These are phyloP conservation scores for Opisthocomus hoazin DNA, from an alignment of 2,113 vertebrate genomes.

Conservation along the genomic window DNA sequence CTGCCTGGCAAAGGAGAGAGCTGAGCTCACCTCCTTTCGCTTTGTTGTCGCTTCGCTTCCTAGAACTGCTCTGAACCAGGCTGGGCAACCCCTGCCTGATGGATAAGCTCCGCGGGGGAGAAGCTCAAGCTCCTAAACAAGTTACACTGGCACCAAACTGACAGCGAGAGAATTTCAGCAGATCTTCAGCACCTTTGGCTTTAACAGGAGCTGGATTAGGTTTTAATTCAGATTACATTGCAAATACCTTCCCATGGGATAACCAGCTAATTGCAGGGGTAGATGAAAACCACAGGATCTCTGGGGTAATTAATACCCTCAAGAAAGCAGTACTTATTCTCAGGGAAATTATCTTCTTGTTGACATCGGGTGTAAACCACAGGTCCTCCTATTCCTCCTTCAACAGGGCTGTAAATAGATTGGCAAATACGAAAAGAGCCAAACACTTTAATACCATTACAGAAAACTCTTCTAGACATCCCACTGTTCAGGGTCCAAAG, in stretches of 20 bases:
- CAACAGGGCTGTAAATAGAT: background rate
- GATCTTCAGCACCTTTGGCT: background rate
- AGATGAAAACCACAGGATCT: constrained; percentile 31
- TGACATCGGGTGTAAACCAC: constrained; percentile 24
- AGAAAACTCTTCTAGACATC: constrained; percentile 21
- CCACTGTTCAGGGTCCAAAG: constrained; percentile 21
- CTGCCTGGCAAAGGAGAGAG: background rate
- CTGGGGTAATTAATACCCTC: constrained; percentile 29
- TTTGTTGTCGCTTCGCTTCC: rapidly evolving
- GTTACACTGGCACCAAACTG: background rate
- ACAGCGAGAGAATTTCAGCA: background rate
- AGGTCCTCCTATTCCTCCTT: background rate
- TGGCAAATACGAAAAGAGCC: constrained; percentile 11
- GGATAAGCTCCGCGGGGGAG: background rate
- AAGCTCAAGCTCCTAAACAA: background rate
- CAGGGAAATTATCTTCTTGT: constrained; percentile 30
- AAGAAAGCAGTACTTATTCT: constrained; percentile 28
- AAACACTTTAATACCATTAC: constrained; percentile 27
- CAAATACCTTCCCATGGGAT: constrained; percentile 30
- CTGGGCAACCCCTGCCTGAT: background rate
- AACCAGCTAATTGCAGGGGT: background rate
- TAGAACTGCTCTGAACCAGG: background rate
- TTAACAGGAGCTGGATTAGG: background rate
- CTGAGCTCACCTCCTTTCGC: background rate
- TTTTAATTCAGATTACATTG: constrained; percentile 53